Conservation (phyloP, 2,113 vertebrate genomes). For the Microcebus tavaratra region DNA sequence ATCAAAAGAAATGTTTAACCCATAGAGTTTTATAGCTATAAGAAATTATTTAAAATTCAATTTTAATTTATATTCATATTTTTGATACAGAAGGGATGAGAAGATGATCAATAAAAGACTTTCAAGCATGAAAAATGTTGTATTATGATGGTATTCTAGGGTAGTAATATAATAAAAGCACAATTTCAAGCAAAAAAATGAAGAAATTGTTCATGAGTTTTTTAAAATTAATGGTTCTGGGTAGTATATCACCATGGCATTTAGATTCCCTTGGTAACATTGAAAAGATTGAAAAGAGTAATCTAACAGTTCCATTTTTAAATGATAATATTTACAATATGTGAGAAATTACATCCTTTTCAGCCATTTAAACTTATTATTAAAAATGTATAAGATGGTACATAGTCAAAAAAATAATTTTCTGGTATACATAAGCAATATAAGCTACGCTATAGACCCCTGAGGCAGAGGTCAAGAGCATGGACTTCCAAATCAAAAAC, state of each 20-base stretch:
- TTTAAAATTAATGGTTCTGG: slow-evolving; percentile 50
- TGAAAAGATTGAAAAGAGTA: slow-evolving; percentile 44
- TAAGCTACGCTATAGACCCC: not conserved
- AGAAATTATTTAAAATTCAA: slow-evolving; percentile 44
- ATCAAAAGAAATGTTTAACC: not conserved
- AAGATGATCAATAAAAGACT: slow-evolving; percentile 57
- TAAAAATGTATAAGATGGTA: slow-evolving; percentile 33
- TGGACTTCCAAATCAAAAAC: not conserved
- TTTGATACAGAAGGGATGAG: slow-evolving; percentile 22
- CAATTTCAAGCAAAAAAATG: slow-evolving; percentile 23
- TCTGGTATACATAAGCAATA: not conserved
- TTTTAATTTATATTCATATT: slow-evolving; percentile 48
- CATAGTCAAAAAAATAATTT: not conserved
- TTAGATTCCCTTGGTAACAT: slow-evolving; percentile 53
- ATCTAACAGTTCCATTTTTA: slow-evolving; percentile 13
- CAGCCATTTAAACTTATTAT: slow-evolving; percentile 45
- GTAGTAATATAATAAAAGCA: slow-evolving; percentile 38
- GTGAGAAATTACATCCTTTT: slow-evolving; percentile 42
- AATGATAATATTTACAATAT: slow-evolving; percentile 58
- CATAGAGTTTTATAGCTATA: not conserved
- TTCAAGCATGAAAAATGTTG: slow-evolving; percentile 50
- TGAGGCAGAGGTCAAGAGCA: not conserved
- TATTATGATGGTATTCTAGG: slow-evolving; percentile 45
- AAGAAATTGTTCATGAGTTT: slow-evolving; percentile 30
- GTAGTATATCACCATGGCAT: not conserved